Percentiles rank a stretch among this genome's conserved stretches.
Evolutionary conservation across 1,140 invertebrate species (phyloP).

Genomic region (Samia ricini): DNA sequence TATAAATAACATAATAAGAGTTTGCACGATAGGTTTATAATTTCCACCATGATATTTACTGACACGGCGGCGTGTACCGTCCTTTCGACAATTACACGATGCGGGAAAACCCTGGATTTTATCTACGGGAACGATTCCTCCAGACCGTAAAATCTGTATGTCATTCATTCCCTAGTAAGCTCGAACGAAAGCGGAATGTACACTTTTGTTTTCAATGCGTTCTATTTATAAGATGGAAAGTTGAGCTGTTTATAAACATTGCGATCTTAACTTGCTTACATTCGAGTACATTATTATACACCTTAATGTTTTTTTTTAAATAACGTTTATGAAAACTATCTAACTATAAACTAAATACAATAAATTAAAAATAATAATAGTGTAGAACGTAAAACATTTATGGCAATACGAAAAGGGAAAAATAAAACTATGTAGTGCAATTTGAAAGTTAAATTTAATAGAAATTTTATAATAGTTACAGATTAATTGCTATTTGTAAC

Average conservation of each 20-base stretch:
- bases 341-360: no score
- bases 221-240: constrained; percentile 4
- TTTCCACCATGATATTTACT: not conserved
- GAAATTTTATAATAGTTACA: no score
- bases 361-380: no score
- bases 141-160: constrained; percentile 44
- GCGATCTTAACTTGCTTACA: not conserved
- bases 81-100: constrained; percentile 1
- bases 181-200: constrained; percentile 36
- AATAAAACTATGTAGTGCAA: no score
- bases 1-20: no score
- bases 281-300: not conserved
- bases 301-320: not conserved
- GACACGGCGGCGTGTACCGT: not conserved
- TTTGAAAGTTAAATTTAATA: no score
- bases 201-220: constrained; percentile 46
- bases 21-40: no score
- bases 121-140: constrained; percentile 33
- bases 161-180: constrained; percentile 42
- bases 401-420: no score
- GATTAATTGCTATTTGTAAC: no score
- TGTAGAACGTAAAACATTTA: no score
- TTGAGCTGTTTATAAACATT: not conserved
- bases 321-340: no score
- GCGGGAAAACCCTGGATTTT: constrained; percentile 29